phyloP scores from a whole-genome alignment of 2,113 vertebrate species.

The Caranx ignobilis region DNA sequence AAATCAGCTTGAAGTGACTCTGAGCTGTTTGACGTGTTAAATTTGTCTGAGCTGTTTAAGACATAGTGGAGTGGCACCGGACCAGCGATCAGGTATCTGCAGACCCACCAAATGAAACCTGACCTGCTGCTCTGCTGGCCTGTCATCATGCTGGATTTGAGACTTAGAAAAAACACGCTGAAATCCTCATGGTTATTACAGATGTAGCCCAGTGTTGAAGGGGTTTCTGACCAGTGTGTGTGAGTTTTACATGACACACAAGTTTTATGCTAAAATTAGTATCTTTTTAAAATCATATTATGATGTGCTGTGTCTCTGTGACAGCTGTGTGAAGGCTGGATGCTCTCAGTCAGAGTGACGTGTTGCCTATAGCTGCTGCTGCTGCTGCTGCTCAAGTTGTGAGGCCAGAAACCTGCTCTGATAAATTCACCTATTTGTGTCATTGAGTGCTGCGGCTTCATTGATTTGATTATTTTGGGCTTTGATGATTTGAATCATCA shows the following conservation, averaged over 20 bases:
- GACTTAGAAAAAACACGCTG: background rate
- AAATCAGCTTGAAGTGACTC: background rate
- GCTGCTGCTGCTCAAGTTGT: background rate
- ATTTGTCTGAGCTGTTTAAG: background rate
- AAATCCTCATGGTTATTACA: background rate
- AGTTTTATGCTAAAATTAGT: background rate
- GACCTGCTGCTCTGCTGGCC: background rate
- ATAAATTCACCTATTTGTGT: background rate
- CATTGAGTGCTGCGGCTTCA: too few species aligned
- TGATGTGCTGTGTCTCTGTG: background rate
- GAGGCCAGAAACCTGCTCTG: background rate
- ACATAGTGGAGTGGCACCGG: background rate
- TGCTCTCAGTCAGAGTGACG: background rate
- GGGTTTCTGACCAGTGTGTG: background rate
- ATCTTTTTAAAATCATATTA: background rate
- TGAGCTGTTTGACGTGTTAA: background rate
- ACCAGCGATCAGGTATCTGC: background rate
- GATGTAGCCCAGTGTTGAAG: background rate
- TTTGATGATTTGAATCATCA: background rate
- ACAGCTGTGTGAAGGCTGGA: background rate
- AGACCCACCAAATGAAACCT: conserved; percentile 16
- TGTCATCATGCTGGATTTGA: conserved; percentile 24
- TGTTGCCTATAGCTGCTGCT: too few species aligned
- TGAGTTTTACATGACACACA: background rate
- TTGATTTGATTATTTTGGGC: background rate